Base-by-base conservation (phyloP, 2,113 vertebrate species). In the Irena cyanogastra region DNA sequence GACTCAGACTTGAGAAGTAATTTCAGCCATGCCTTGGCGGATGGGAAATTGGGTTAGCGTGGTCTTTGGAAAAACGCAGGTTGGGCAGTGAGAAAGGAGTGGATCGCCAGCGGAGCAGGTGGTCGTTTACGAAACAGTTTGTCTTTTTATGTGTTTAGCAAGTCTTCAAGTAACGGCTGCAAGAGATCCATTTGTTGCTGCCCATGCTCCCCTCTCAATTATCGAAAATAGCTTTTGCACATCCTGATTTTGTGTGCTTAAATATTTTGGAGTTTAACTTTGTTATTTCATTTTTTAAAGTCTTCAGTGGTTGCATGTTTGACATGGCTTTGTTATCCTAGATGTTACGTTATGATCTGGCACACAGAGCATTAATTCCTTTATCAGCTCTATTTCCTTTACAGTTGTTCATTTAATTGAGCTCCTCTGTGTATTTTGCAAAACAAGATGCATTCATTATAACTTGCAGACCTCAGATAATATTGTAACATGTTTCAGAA, bases 371-470 rank as follows among this genome's bases (percentile, higher is more conserved):
- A 83, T 93, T 95, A 93, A 95, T 97, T 97, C 96, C 95, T 95
- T 97, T 97, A 97, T 97, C 95, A 97, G 96, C 91, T 92, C 90
- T 77, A 23, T 97, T 96, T 97, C 96, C 93, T 95, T 94, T 88
- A 69, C 94, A 89, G 95, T 94, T 95, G 91, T 85, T 97, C 79
- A 53, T 96, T 96, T 96, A 96, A 91, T 86, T 84, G 95, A 97
- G 95, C 87, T 96, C 82, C 83, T 90, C 94, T 89, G 97, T 79
- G 96, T 97, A 93, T 94, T 97, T 95, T 80, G 69, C 77, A 89
- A 95, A 96, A 90, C 92, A 96, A 96, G 95, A 95, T 91, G 94
- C 87, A 81, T 96, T 95, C 79, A 72, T 74, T 85, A 82, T 79
- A 76, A 70, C 92, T 95, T 71, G 80, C 83, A 94, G 92, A 56